phyloP scores from a whole-genome alignment of 2,797 vertebrate species.

The Melanogrammus aeglefinus region DNA sequence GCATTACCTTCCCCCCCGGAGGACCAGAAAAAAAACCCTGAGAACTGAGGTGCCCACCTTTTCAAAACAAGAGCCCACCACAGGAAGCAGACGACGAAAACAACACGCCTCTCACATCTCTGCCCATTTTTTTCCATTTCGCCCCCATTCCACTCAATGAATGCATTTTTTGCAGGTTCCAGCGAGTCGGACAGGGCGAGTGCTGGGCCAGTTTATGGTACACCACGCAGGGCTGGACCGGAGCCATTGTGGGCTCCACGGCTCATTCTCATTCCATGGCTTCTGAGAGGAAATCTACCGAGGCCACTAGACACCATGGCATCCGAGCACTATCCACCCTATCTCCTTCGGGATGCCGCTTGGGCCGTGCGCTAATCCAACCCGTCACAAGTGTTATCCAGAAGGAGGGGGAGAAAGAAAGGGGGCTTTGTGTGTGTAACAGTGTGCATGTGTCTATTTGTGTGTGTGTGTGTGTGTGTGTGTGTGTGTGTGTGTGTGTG shows the following conservation, averaged over 20 bases:
- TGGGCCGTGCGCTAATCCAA: constrained; percentile 58
- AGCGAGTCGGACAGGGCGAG: constrained; percentile 52
- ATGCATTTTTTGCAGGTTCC: constrained; percentile 53
- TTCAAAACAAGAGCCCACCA: constrained; percentile 34
- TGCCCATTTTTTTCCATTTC: constrained; percentile 51
- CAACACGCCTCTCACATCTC: constrained; percentile 36
- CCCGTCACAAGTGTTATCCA: constrained; percentile 49
- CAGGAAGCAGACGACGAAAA: constrained; percentile 32
- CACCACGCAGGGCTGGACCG: constrained; percentile 55
- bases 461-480: too few species aligned
- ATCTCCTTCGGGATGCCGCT: constrained; percentile 47
- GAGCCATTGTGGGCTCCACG: constrained; percentile 54
- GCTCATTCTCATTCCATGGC: constrained; percentile 53
- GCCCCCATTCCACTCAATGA: constrained; percentile 53
- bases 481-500: too few species aligned
- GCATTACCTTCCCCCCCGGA: constrained; percentile 25
- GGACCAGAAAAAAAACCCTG: constrained; percentile 37
- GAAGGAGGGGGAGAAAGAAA: constrained; percentile 35
- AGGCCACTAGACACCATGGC: constrained; percentile 25
- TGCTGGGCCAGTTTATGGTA: constrained; percentile 57
- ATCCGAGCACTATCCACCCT: constrained; percentile 45
- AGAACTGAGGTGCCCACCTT: constrained; percentile 35
- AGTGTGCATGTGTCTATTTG: not conserved
- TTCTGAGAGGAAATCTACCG: constrained; percentile 57
- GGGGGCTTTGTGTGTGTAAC: constrained; percentile 5